Evolutionary conservation across 2,113 vertebrate genomes (phyloP).

Genomic region (Glareola pratincola): DNA sequence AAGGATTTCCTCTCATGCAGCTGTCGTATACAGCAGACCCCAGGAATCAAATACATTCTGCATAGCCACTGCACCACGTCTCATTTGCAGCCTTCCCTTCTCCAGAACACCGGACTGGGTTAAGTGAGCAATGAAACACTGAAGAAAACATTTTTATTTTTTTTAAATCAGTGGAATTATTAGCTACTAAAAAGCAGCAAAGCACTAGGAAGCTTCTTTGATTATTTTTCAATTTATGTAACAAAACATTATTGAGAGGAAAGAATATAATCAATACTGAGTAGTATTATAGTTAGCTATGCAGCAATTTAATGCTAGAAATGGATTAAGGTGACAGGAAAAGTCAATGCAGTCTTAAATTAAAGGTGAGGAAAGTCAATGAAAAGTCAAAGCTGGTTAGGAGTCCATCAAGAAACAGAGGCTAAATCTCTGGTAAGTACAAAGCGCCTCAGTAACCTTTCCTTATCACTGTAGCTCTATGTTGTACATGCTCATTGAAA

Average conservation of each 20-base stretch:
- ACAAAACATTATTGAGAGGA: conserved; percentile 47
- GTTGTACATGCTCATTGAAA: neutral
- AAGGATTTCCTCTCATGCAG: neutral
- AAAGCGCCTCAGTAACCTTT: neutral
- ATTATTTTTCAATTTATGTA: conserved; percentile 48
- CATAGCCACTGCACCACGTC: neutral
- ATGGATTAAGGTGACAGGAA: conserved; percentile 53
- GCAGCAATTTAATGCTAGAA: conserved; percentile 42
- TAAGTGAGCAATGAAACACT: neutral
- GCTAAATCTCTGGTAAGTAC: neutral
- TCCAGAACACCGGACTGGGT: neutral
- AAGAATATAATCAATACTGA: conserved; percentile 42
- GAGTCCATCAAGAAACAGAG: neutral
- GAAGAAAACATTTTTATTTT: neutral
- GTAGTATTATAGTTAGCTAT: conserved; percentile 11
- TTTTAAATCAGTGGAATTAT: neutral
- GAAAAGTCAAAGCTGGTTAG: conserved; percentile 49
- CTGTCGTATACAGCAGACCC: neutral
- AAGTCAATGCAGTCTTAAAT: conserved; percentile 59
- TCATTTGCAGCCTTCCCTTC: neutral
- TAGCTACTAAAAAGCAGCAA: neutral
- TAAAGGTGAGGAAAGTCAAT: conserved; percentile 58
- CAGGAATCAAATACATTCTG: neutral
- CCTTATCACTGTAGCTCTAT: neutral
- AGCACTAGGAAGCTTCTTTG: neutral